Evolutionary conservation across 2,797 vertebrate species (phyloP), one percentile per base, ranked within the genome.

Genomic region (Pteronotus mesoamericanus): DNA sequence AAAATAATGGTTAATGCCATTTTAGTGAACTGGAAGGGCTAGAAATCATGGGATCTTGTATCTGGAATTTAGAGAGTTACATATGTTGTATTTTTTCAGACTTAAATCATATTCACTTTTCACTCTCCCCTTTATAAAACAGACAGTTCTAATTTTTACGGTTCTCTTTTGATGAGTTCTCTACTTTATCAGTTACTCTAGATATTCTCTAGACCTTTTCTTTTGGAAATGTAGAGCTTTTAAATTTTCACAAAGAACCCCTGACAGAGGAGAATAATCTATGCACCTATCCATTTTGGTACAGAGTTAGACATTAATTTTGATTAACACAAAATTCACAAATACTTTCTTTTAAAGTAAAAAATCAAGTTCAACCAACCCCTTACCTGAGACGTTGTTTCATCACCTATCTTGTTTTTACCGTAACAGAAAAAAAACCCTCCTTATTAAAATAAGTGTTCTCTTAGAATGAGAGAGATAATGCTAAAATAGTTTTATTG

Each of bases 361-460:
- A 88, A 92, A 68, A 51, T 4, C 75, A 82, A 55, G 3, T 74
- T 92, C 48, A 85, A 46, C 29, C 55, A 96, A 87, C 15, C 22
- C 75, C 87, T 96, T 96, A 96, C 92, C 92, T 89, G 78, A 51
- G 59, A 95, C 24, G 48, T 8, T 92, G 86, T 91, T 88, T 97
- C 10, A 82, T 94, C 80, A 94, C 55, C 72, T 82, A 72, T 15
- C 61, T 3, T 93, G 83, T 77, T 94, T 94, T 96, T 94, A 97
- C 51, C 74, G 89, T 66, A 66, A 90, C 83, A 93, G 55, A 72
- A 90, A 86, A 93, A 51, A 59, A 68, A 79, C 29, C n/a, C 64
- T 92, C 90, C 48, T 6, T 86, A 48, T 96, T 96, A 93, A 95
- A 88, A 86, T 57, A 91, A 80, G 80, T 66, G 46, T 95, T 94